Conservation (phyloP, 2,797 vertebrate species). For the Sus cebifrons region DNA sequence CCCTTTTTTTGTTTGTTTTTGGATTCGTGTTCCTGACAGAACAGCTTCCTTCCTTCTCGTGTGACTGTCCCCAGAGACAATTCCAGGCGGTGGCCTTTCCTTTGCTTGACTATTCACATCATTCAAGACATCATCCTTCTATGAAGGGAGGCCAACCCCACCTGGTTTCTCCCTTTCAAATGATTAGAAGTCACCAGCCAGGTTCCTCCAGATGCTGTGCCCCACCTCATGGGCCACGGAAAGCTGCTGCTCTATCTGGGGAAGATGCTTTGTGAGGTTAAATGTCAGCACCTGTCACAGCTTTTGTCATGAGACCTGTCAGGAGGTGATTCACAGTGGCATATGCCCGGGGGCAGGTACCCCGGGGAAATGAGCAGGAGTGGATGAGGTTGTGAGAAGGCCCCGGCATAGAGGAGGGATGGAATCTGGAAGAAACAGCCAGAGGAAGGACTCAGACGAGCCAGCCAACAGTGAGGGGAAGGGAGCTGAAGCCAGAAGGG, state of each 20-base stretch:
- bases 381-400: neutral
- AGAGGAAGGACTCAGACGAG: neutral
- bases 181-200: neutral
- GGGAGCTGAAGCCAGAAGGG: rapidly evolving
- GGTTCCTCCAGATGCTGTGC: too few relatives aligned
- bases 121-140: neutral
- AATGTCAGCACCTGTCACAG: constrained; percentile 18
- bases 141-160: neutral
- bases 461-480: neutral
- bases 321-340: neutral
- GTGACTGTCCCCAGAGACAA: neutral
- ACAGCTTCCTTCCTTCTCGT: neutral
- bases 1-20: neutral
- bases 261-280: neutral
- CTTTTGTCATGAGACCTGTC: neutral
- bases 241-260: neutral
- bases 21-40: neutral
- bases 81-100: neutral
- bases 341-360: neutral
- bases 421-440: rapidly evolving
- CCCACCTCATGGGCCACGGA: neutral
- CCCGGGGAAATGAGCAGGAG: neutral
- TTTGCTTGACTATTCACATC: neutral
- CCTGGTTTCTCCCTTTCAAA: neutral
- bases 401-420: neutral